A percentile compares a stretch with the other conserved stretches of the same genome.
Evolutionary conservation across 1,140 invertebrate genomes (phyloP).

Genomic region (Pollicipes pollicipes): DNA sequence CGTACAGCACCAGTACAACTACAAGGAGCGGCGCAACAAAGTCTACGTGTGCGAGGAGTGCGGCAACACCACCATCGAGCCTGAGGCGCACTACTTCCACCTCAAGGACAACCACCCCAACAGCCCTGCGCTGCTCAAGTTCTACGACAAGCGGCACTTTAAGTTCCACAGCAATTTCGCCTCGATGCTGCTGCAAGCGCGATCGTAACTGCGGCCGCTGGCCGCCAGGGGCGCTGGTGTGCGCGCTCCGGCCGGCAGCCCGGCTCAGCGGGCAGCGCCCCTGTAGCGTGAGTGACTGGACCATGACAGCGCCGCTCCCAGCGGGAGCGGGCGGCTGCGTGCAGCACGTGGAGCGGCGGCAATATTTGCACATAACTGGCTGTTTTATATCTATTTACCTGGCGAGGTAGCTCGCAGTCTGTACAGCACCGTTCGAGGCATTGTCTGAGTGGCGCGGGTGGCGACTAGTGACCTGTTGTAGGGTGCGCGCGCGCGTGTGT

Average conservation of each 20-base stretch:
- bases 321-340: not conserved
- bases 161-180: constrained; percentile 92
- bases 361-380: not conserved
- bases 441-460: not conserved
- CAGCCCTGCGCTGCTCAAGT: constrained; percentile 82
- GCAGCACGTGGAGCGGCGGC: too few relatives aligned
- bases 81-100: constrained; percentile 86
- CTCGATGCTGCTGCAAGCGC: constrained; percentile 56
- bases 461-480: too few relatives aligned
- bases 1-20: constrained; percentile 86
- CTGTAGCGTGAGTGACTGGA: not conserved
- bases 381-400: not conserved
- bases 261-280: too few relatives aligned
- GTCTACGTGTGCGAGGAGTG: constrained; percentile 99
- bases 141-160: constrained; percentile 95
- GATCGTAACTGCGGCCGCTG: not conserved
- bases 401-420: not conserved
- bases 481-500: too few relatives aligned
- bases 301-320: not conserved
- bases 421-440: not conserved
- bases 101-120: constrained; percentile 91
- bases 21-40: constrained; percentile 92
- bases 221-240: not conserved
- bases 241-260: too few relatives aligned
- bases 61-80: constrained; percentile 90